Conservation (phyloP, 2,113 vertebrate genomes). For the mouse (Mus musculus) region GRCm39 chr6:54148501-54149000, state of each 20-base stretch:
- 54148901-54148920: background rate
- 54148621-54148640: background rate
- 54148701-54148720: background rate
- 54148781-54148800: background rate
- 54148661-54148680: background rate
- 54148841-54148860: background rate
- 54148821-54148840: background rate
- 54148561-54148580: background rate
- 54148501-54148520: background rate
- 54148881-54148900: background rate
- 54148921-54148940: background rate
- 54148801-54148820: background rate
- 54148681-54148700: fast-evolving
- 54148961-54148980: background rate
- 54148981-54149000: background rate
- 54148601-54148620: too few species aligned
- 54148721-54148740: background rate
- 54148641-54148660: background rate
- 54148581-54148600: background rate
- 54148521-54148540: background rate
- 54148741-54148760: background rate
- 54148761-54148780: background rate
- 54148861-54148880: background rate
- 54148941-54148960: background rate
- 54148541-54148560: background rate